Base-by-base conservation (phyloP, 1,140 invertebrate species). In the Zaprionus capensis region DNA sequence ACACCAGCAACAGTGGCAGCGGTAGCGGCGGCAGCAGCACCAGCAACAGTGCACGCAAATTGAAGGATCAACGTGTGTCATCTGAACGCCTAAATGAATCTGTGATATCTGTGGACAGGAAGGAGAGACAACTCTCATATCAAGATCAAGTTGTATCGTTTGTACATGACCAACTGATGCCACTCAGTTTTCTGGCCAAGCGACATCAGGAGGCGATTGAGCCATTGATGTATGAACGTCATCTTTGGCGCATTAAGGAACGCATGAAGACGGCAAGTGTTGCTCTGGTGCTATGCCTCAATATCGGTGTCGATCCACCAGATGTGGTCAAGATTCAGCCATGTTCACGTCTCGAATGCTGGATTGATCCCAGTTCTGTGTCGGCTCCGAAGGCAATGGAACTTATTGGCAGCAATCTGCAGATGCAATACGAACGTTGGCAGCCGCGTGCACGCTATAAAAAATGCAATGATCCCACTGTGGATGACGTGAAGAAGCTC, bases 191-290 rank as follows among this genome's bases (percentile, higher is more conserved):
- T 26, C n/a, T 73, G 14, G 81, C 91, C 1, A 92, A 91, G 64
- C 82, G 92, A 0, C 92, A 92, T 76, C 71, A 74, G 56, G 91
- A 91, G n/a, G 20, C 28, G 0, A 92, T 92, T 6, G 71, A 91
- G 28, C 71, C 66, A 0, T 58, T 91, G 24, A 22, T 28, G 5
- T 91, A 78, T 38, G 75, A 81, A 49, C 76, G 76, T 0, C 79
- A 80, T 17, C 17, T 57, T 0, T 93, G 92, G 92, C 88, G 92
- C 28, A 93, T 92, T 14, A 66, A 78, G 5, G 92, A 93, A 67
- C 91, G 92, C 96, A 99, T 99, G 97, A 99, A 99, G 94, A 99
- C 99, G 7, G 98, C 99, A n/a, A 99, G 98, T 93, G 99, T 99
- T 46, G 99, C 98, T 2, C 93, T 99, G 57, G 99, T 99, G 9